Evolutionary conservation across 2,113 vertebrate species (phyloP), one percentile per base, ranked within the genome.

Genomic region (Alexandromys fortis): DNA sequence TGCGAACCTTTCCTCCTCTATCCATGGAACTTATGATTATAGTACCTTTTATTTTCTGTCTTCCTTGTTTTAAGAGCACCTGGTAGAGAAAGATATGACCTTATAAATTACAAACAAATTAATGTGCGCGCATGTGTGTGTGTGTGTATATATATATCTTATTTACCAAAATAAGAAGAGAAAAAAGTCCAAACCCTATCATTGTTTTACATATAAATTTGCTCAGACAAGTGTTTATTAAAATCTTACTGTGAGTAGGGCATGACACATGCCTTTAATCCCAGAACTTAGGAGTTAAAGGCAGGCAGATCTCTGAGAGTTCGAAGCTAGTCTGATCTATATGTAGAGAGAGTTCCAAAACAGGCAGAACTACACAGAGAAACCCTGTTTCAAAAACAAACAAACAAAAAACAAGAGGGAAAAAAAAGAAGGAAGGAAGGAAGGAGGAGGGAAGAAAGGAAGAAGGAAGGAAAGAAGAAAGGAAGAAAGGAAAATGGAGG

Each of bases 21-120:
- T 8, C 19, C 21, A 33, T 12, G 0, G 9, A n/a, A 3, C 55
- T 30, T 26, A 13, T 63, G 30, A 35, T 45, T 95, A 76, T 61
- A 22, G 33, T 28, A 91, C 22, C 13, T 24, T 52, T 96, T 88
- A 4, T 33, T 92, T 67, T 90, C 17, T 5, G 63, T 67, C 8
- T 88, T 4, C 21, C 16, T 96, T 95, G 19, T 26, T 82, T 93
- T 70, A 81, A 93, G 79, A 93, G n/a, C 52, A 92, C 10, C 52
- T 75, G 85, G 28, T 42, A 89, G 22, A 76, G n/a, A 67, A 93
- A 92, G 45, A 13, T 68, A 68, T 5, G n/a, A 55, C 19, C 3
- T 94, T 24, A 61, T 89, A 94, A 28, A 72, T 94, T 67, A 75
- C n/a, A 93, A 76, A 68, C 47, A 49, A 91, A 55, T 55, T 55